Evolutionary conservation across 2,797 vertebrate species (phyloP).

Genomic region (Arnoldichthys spilopterus): DNA sequence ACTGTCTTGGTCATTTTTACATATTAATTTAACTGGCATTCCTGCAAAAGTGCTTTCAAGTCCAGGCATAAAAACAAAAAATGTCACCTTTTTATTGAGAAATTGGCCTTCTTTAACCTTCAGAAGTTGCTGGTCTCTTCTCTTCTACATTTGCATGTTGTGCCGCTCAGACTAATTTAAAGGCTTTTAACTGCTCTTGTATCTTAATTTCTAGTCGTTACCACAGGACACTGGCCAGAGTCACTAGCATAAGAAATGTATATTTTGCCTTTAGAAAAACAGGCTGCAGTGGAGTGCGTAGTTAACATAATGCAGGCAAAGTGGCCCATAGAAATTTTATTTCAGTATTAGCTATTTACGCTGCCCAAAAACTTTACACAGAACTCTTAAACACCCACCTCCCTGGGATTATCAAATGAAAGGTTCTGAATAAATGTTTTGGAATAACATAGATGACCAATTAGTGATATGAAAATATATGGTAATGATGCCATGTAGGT

Average conservation of each 20-base stretch:
- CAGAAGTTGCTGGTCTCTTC: slow-evolving; percentile 26
- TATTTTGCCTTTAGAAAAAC: slow-evolving; percentile 37
- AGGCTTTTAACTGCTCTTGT: slow-evolving; percentile 34
- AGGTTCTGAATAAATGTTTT: neutral
- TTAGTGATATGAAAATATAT: neutral
- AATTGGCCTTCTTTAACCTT: slow-evolving; percentile 31
- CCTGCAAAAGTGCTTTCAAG: neutral
- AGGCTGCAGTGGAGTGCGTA: neutral
- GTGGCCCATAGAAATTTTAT: neutral
- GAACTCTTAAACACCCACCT: too few species aligned
- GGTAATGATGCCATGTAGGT: slow-evolving; percentile 7
- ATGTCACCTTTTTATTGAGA: neutral
- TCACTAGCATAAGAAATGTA: slow-evolving; percentile 29
- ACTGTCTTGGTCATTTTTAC: neutral
- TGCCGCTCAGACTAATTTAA: slow-evolving; percentile 46
- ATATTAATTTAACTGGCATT: neutral
- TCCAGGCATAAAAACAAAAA: neutral
- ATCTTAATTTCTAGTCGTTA: slow-evolving; percentile 38
- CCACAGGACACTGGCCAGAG: slow-evolving; percentile 36
- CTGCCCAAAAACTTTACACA: neutral
- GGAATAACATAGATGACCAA: neutral
- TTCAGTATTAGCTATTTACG: neutral
- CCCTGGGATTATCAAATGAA: neutral
- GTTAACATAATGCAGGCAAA: slow-evolving; percentile 24
- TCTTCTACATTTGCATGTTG: slow-evolving; percentile 16